Conservation (phyloP, 2,113 vertebrate species). For the Callaeas wilsoni region DNA sequence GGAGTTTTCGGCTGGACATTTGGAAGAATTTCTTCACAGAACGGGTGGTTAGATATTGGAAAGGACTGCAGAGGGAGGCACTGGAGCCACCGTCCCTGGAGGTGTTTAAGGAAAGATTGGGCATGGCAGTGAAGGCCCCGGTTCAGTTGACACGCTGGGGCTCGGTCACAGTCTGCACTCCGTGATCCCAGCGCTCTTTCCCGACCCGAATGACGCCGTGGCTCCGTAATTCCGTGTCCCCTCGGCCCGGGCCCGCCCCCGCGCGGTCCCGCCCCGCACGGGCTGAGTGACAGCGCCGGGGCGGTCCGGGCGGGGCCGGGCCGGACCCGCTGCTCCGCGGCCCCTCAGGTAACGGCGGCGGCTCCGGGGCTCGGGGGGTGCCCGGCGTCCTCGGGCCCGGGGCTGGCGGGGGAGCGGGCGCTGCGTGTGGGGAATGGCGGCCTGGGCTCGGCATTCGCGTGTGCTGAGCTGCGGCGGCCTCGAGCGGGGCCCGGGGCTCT, state of each 20-base stretch:
- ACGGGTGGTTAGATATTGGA: background rate
- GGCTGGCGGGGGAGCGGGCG: background rate
- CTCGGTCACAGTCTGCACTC: background rate
- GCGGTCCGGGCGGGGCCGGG: background rate
- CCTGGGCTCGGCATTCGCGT: background rate
- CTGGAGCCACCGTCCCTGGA: background rate
- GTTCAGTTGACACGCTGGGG: accelerated
- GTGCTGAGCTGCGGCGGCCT: background rate
- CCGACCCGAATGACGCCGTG: background rate
- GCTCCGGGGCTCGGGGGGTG: background rate
- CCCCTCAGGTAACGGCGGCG: background rate
- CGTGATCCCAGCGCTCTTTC: background rate
- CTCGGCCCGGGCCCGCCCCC: background rate
- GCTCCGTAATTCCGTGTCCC: background rate
- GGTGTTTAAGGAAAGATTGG: background rate
- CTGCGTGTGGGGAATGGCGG: background rate
- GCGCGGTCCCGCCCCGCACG: background rate
- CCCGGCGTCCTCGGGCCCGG: background rate
- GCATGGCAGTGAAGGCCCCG: background rate
- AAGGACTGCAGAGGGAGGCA: background rate
- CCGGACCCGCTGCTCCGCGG: background rate
- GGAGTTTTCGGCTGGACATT: background rate
- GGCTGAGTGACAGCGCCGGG: background rate
- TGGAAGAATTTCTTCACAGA: background rate
- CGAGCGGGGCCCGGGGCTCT: background rate